These are phyloP conservation scores for Carassius carassius DNA, from an alignment of 2,113 vertebrate species.

Conservation along the genomic window DNA sequence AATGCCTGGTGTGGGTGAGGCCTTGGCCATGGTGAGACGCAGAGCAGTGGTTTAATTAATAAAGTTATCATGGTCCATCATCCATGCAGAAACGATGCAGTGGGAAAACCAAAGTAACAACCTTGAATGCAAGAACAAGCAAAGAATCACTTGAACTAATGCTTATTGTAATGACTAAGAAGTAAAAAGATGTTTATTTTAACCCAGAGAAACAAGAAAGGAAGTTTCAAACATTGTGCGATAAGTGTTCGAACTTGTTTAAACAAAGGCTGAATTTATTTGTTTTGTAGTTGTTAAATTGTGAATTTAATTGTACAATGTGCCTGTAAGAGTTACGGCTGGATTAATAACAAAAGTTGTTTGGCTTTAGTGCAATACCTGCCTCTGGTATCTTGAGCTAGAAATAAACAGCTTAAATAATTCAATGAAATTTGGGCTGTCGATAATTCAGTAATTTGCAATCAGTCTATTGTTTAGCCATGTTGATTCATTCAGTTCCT, in stretches of 20 bases:
- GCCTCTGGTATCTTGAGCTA: no score
- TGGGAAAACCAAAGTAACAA: background rate
- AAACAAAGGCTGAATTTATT: background rate
- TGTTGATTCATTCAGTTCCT: no score
- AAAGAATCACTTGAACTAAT: slow-evolving; percentile 17
- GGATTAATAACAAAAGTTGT: background rate
- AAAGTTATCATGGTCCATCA: slow-evolving; percentile 39
- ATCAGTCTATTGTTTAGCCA: no score
- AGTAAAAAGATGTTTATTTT: background rate
- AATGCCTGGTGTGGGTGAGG: slow-evolving; percentile 55
- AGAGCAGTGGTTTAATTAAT: slow-evolving; percentile 54
- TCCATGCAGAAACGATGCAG: background rate
- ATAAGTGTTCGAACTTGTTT: slow-evolving; percentile 3
- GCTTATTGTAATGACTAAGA: background rate
- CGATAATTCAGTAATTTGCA: no score
- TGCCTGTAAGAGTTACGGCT: background rate
- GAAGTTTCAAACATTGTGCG: background rate
- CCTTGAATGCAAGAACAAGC: background rate
- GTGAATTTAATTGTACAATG: background rate
- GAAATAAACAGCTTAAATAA: background rate
- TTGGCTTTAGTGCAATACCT: background rate
- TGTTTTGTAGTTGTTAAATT: background rate
- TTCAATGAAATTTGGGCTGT: background rate
- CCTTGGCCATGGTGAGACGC: slow-evolving; percentile 36
- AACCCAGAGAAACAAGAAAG: background rate